phyloP scores from a whole-genome alignment of 1,140 invertebrate species.

The Archivesica marissinica region DNA sequence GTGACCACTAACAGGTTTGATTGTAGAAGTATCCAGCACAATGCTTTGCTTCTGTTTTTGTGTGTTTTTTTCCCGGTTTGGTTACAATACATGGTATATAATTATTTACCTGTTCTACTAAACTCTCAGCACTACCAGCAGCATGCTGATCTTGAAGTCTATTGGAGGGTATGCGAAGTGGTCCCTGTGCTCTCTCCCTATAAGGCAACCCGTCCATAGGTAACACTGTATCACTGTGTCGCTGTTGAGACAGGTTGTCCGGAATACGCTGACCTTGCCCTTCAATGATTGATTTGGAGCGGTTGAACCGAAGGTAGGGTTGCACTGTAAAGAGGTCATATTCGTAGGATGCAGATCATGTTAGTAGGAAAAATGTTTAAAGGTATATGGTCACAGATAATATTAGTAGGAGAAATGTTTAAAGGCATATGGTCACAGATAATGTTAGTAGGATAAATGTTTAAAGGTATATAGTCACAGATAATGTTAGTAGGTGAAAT shows the following conservation, averaged over 20 bases:
- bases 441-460: no score
- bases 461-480: no score
- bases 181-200: conserved; percentile 43
- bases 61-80: no score
- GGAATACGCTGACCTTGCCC: not conserved
- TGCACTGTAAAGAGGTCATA: conserved; percentile 57
- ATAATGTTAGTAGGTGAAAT: no score
- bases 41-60: no score
- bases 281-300: conserved; percentile 62
- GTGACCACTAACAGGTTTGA: no score
- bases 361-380: no score
- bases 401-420: no score
- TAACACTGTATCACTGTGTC: conserved; percentile 43
- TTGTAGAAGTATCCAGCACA: no score
- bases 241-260: not conserved
- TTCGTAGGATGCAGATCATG: no score
- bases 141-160: conserved; percentile 20
- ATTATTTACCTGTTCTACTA: conserved; percentile 92
- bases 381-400: no score
- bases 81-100: not conserved
- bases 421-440: no score
- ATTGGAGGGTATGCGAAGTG: conserved; percentile 48
- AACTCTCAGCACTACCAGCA: conserved; percentile 94
- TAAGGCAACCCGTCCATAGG: not conserved
- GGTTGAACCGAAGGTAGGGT: conserved; percentile 53